Base-by-base conservation (phyloP, 1,140 invertebrate genomes). In the Zophobas atratus region DNA sequence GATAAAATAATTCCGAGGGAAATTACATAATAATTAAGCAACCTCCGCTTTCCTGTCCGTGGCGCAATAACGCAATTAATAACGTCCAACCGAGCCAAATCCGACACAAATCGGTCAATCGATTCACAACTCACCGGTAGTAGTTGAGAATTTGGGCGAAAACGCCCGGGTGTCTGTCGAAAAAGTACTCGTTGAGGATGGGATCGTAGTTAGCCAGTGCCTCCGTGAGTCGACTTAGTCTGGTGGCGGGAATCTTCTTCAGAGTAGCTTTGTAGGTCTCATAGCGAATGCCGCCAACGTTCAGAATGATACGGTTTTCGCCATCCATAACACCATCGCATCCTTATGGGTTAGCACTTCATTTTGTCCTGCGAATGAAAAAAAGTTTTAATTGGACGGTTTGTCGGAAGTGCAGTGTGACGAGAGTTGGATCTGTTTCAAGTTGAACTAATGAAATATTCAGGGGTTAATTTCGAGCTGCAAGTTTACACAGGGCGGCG, bases 101-200 rank as follows among this genome's bases (percentile, higher is more conserved):
- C 43, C 43, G 43, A 46, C 43, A 46, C 6, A 46, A 3, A 46
- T 46, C 3, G 3, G 6, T 46, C 43, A 46, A 51, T 20, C 49
- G 49, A 4, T 20, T 20, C 38, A 39, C 2, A 1, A 34, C 55
- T 86, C 85, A 93, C 92, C 92, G 93, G 89, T 96, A 97, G 86
- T 96, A 97, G 87, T 96, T 96, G 84, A 96, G 91, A 81, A 97
- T 94, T 88, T 95, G 97, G 55, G 96, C 97, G 88, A 99, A 99
- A 75, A 99, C 98, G 1, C 97, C 97, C 0, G 98, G 98, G 89
- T 99, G 98, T 79, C 98, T 88, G 88, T 99, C 98, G 88, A 99
- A 99, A 92, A 99, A 99, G 90, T 99, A 99, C 88, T 99, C 98
- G 88, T 98, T 98, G 79, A 98, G 89, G 82, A 98, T 94, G 20